A percentile compares a stretch with the other conserved stretches of the same genome.
These are phyloP conservation scores for Panagrolaimus sp. DNA, from an alignment of 1,140 invertebrate species.

Conservation along the genomic window DNA sequence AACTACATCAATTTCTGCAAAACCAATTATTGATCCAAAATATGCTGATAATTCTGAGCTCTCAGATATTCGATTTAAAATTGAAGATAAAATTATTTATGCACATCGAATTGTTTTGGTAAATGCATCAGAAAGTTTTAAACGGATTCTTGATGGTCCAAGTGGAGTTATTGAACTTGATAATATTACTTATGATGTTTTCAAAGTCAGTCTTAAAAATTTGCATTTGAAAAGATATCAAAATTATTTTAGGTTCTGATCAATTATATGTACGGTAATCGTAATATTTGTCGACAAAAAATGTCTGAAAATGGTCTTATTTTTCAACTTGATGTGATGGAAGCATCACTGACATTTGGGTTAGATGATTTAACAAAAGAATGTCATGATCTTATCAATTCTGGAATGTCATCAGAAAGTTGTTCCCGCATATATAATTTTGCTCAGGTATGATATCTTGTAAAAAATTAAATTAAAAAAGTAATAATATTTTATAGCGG, in stretches of 20 bases:
- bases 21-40: constrained; percentile 25
- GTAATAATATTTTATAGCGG: neutral
- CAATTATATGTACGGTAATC: constrained; percentile 28
- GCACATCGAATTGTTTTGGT: constrained; percentile 25
- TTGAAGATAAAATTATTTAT: constrained; percentile 22
- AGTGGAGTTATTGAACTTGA: constrained; percentile 18
- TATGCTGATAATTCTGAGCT: constrained; percentile 27
- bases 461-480: no score
- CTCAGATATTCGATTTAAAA: constrained; percentile 21
- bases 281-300: constrained; percentile 10
- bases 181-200: constrained; percentile 23
- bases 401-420: constrained; percentile 10
- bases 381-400: constrained; percentile 6
- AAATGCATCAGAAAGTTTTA: constrained; percentile 19
- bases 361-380: constrained; percentile 20
- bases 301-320: constrained; percentile 7
- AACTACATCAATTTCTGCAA: neutral
- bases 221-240: neutral
- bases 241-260: constrained; percentile 11
- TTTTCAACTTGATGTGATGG: constrained; percentile 19
- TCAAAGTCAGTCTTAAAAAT: constrained; percentile 16
- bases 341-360: constrained; percentile 16
- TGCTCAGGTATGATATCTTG: neutral
- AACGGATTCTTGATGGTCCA: constrained; percentile 16
- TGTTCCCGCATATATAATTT: constrained; percentile 5